Evolutionary conservation across 2,113 vertebrate genomes (phyloP).

Genomic region (Osmerus mordax): DNA sequence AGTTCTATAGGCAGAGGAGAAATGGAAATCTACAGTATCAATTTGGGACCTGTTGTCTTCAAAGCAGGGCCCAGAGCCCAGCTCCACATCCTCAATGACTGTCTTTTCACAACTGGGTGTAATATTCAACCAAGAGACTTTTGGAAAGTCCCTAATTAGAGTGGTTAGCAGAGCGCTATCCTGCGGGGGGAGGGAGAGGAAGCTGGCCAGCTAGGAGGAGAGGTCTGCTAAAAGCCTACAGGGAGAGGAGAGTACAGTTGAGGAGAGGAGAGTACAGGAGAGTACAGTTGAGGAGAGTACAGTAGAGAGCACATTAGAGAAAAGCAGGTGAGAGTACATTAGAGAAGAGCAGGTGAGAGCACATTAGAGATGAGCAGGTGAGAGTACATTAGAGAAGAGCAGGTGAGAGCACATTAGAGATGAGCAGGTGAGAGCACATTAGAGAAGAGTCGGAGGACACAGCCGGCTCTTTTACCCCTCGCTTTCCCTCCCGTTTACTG

Average conservation of each 20-base stretch:
- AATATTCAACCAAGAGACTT: constrained; percentile 6
- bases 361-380: no score
- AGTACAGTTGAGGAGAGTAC: no score
- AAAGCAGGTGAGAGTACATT: no score
- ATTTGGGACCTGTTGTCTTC: neutral
- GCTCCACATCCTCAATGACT: no score
- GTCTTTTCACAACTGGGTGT: neutral
- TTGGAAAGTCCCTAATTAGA: constrained; percentile 12
- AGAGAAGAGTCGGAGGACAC: neutral
- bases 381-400: no score
- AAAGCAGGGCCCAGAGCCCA: neutral
- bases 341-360: no score
- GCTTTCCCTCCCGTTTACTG: constrained; percentile 14
- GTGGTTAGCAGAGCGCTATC: constrained; percentile 7
- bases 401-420: no score
- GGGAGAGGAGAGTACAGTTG: no score
- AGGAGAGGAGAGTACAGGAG: no score
- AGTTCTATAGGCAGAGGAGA: neutral
- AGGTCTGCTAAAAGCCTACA: neutral
- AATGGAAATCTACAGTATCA: neutral
- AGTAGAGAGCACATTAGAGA: no score
- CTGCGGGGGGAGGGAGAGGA: neutral
- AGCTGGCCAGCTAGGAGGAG: neutral
- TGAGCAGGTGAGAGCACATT: no score
- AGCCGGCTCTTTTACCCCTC: constrained; percentile 1